Base-by-base conservation (phyloP, 1,140 invertebrate genomes). In the Eupristina koningsbergeri region DNA sequence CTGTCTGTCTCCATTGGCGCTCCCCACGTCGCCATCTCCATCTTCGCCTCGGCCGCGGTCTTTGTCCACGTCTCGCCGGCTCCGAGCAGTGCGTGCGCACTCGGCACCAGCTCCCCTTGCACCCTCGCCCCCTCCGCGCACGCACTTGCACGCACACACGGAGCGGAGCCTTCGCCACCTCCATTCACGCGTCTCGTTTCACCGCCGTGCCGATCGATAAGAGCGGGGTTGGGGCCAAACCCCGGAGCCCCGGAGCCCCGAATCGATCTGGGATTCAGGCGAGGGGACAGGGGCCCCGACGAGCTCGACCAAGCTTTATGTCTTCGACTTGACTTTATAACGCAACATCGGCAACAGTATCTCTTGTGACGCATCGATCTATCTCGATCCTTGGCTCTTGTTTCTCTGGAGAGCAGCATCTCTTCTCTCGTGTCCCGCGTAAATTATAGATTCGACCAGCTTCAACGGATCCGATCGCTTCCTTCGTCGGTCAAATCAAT, bases 251-350 rank as follows among this genome's bases (percentile, higher is more conserved):
- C n/a, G n/a, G n/a, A n/a, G n/a, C n/a, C n/a, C 50, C 74, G 11
- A 73, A 81, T 81, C 80, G 80, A 81, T 81, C 69, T 45, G 29
- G 41, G 61, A 82, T 82, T 76, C 81, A 76, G 58, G 58, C 13
- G 41, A 76, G 58, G 73, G 39, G 29, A n/a, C 41, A 26, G 13
- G 50, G 50, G 34, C 36, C 50, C 19, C n/a, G n/a, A n/a, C n/a
- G n/a, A n/a, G n/a, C n/a, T n/a, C n/a, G n/a, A n/a, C n/a, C n/a
- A n/a, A n/a, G n/a, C n/a, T n/a, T n/a, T n/a, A n/a, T n/a, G n/a
- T 82, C 45, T 58, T 6, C 19, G 22, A 26, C 26, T 26, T 26
- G 19, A 53, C 26, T 58, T 58, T 58, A 2, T 50, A 1, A 50
- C 2, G 6, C 15, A 50, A 8, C 47, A 50, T 50, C 47, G 15